phyloP scores from a whole-genome alignment of 1,140 invertebrate species.

The Drosophila pseudoobscura region DNA sequence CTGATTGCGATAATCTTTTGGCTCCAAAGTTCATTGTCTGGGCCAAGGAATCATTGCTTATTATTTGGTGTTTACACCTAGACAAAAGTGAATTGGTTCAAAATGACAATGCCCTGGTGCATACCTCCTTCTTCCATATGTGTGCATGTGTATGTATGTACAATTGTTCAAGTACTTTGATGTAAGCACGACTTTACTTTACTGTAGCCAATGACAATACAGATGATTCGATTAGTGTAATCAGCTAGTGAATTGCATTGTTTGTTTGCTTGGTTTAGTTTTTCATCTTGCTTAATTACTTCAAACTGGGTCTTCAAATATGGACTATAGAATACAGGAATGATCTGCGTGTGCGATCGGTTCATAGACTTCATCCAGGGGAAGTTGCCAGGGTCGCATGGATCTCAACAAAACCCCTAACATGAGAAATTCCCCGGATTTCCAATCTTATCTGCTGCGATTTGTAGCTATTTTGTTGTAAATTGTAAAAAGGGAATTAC shows the following conservation, averaged over 20 bases:
- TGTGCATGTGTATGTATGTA: too few species aligned
- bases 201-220: constrained; percentile 24
- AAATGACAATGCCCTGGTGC: constrained; percentile 30
- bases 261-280: constrained; percentile 48
- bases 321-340: constrained; percentile 18
- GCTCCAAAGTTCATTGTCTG: constrained; percentile 58
- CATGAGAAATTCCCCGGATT: not conserved
- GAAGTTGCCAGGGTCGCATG: not conserved
- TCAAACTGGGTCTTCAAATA: constrained; percentile 66
- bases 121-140: not conserved
- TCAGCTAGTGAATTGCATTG: constrained; percentile 48
- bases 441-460: not conserved
- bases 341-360: constrained; percentile 6
- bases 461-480: not conserved
- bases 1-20: constrained; percentile 41
- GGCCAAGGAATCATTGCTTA: constrained; percentile 46
- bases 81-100: constrained; percentile 8
- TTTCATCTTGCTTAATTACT: constrained; percentile 3
- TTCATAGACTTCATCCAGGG: not conserved
- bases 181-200: constrained; percentile 2
- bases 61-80: constrained; percentile 10
- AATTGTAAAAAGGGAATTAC: too few species aligned
- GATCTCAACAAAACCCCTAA: too few species aligned
- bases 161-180: too few species aligned
- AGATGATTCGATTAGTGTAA: constrained; percentile 49